Conservation (phyloP, 2,888 invertebrate species). For the Ormyrus rosae region DNA sequence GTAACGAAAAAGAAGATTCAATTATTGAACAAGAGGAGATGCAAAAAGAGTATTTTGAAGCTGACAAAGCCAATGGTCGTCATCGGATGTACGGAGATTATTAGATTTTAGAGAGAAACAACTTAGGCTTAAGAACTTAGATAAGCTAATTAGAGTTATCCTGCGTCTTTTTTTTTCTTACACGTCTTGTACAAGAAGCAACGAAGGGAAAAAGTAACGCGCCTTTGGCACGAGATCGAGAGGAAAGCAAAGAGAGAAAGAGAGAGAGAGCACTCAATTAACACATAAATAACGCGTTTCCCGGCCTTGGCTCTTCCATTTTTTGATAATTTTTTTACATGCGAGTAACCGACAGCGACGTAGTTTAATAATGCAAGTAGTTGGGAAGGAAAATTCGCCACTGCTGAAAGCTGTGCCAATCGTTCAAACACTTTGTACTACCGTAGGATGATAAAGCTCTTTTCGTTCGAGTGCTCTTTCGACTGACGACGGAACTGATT, state of each 20-base stretch:
- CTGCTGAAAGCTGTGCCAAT: conserved; percentile 52
- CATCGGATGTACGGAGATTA: conserved; percentile 70
- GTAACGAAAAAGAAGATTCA: not conserved
- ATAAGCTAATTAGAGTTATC: conserved; percentile 43
- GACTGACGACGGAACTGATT: conserved; percentile 16
- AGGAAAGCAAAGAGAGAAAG: not conserved
- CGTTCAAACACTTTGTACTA: conserved; percentile 47
- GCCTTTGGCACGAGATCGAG: not conserved
- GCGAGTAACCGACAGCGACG: not conserved
- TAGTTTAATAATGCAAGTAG: conserved; percentile 39
- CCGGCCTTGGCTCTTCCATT: conserved; percentile 52
- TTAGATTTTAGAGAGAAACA: conserved; percentile 65
- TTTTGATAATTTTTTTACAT: conserved; percentile 29
- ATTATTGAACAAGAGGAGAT: conserved; percentile 11
- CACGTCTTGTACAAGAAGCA: conserved; percentile 1
- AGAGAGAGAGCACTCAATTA: conserved; percentile 41
- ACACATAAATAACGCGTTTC: conserved; percentile 30
- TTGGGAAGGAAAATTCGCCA: not conserved
- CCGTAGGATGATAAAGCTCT: conserved; percentile 34
- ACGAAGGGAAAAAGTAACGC: conserved; percentile 7
- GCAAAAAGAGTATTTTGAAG: conserved; percentile 35
- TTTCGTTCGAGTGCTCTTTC: conserved; percentile 40
- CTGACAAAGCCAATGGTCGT: conserved; percentile 51
- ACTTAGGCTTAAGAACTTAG: conserved; percentile 46
- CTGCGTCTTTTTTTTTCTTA: conserved; percentile 55